These are phyloP conservation scores for Dendrophyllia cribrosa DNA, from an alignment of 64 coral and sea anemone genomes.

Conservation along the genomic window DNA sequence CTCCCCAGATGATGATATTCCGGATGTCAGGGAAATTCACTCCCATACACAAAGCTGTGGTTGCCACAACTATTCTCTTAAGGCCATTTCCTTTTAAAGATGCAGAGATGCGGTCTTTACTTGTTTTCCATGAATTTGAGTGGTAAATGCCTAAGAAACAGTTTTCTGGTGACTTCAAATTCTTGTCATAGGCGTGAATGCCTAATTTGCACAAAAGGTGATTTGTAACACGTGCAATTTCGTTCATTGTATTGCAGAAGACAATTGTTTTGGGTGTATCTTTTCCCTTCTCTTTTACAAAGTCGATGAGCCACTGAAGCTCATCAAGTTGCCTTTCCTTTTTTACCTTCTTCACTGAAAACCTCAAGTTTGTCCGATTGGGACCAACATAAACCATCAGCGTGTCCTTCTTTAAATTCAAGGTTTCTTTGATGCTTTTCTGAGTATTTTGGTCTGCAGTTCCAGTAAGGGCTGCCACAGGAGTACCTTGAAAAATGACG, in stretches of 20 bases:
- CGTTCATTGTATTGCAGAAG: slow-evolving; percentile 2
- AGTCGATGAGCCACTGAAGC: slow-evolving; percentile 16
- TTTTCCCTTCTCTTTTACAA: background rate
- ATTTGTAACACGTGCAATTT: slow-evolving; percentile 10
- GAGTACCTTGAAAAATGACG: slow-evolving; percentile 26
- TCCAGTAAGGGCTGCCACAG: slow-evolving; percentile 5
- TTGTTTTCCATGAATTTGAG: slow-evolving; percentile 22
- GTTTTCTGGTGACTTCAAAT: background rate
- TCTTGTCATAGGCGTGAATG: background rate
- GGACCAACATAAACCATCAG: background rate
- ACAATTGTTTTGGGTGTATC: slow-evolving; percentile 11
- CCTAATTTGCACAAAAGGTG: slow-evolving; percentile 15
- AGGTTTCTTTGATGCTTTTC: slow-evolving; percentile 4
- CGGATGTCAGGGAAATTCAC: slow-evolving; percentile 54
- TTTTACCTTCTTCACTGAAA: slow-evolving; percentile 23
- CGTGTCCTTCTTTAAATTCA: slow-evolving; percentile 14
- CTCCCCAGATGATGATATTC: slow-evolving; percentile 45
- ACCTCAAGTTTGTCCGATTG: slow-evolving; percentile 14
- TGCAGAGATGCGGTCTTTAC: slow-evolving; percentile 7
- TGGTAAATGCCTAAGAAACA: slow-evolving; percentile 10
- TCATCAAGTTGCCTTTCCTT: slow-evolving; percentile 4
- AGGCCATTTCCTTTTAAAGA: slow-evolving; percentile 22
- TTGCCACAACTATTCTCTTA: slow-evolving; percentile 31
- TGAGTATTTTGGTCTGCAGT: slow-evolving; percentile 14
- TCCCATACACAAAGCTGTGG: slow-evolving; percentile 57